phyloP scores from a whole-genome alignment of 64 coral and sea anemone species.

The Montipora sp. region DNA sequence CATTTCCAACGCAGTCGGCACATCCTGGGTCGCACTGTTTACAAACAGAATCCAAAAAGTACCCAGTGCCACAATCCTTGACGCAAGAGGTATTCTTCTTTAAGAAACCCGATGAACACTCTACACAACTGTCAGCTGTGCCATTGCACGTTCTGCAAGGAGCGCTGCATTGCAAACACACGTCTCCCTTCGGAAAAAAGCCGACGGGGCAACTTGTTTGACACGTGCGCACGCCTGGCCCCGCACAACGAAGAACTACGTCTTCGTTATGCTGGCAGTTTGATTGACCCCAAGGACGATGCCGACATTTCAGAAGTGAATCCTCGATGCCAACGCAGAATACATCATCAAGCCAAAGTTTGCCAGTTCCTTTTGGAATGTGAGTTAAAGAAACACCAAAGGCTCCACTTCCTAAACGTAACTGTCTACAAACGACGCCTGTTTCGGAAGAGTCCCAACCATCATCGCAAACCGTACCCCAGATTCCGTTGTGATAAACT shows the following conservation, averaged over 20 bases:
- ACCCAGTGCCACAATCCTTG: constrained; percentile 47
- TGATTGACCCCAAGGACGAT: constrained; percentile 59
- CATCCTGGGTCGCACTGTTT: constrained; percentile 19
- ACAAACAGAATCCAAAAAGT: constrained; percentile 56
- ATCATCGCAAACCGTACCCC: constrained; percentile 95
- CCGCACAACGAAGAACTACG: constrained; percentile 55
- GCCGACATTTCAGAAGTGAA: constrained; percentile 47
- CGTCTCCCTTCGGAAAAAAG: constrained; percentile 16
- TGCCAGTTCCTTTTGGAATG: constrained; percentile 60
- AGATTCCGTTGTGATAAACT: constrained; percentile 76
- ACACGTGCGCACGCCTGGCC: constrained; percentile 39
- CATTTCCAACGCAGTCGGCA: constrained; percentile 46
- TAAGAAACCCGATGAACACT: constrained; percentile 32
- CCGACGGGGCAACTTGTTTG: constrained; percentile 61
- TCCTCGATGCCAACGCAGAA: constrained; percentile 19
- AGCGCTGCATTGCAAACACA: constrained; percentile 56
- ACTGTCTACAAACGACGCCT: constrained; percentile 73
- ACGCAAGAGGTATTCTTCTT: constrained; percentile 57
- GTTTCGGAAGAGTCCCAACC: constrained; percentile 65
- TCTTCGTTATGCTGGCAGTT: constrained; percentile 76
- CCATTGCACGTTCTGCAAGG: constrained; percentile 48
- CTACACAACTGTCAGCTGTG: constrained; percentile 17
- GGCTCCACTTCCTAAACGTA: constrained; percentile 36
- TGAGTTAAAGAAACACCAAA: not conserved
- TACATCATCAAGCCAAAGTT: constrained; percentile 76